Percentiles rank a stretch among this genome's conserved stretches.
phyloP scores from a whole-genome alignment of 2,888 invertebrate species.

The Polydrusus tereticollis region DNA sequence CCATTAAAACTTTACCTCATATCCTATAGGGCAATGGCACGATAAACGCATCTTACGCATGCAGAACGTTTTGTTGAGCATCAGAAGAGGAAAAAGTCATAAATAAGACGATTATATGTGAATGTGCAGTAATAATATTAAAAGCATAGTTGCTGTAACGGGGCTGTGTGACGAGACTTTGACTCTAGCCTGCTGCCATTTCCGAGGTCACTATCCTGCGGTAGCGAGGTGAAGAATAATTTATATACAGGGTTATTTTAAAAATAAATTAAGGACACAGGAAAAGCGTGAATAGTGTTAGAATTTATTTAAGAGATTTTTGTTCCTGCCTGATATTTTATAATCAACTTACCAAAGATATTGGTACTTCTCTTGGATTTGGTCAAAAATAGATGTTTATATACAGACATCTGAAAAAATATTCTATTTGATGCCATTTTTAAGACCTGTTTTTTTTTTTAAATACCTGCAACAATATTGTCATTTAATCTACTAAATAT shows the following conservation, averaged over 20 bases:
- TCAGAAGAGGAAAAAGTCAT: slow-evolving; percentile 35
- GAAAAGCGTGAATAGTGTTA: not conserved
- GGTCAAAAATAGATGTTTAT: too few relatives aligned
- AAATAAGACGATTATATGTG: slow-evolving; percentile 37
- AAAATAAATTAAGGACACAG: not conserved
- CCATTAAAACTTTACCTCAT: slow-evolving; percentile 11
- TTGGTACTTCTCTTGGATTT: too few relatives aligned
- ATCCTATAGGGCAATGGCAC: slow-evolving; percentile 37
- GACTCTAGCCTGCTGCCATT: slow-evolving; percentile 42
- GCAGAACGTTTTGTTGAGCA: slow-evolving; percentile 25
- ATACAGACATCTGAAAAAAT: not conserved
- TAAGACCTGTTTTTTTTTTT: too few relatives aligned
- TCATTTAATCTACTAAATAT: too few relatives aligned
- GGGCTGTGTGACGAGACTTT: slow-evolving; percentile 44
- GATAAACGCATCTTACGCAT: slow-evolving; percentile 38
- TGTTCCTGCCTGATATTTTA: too few relatives aligned
- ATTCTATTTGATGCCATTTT: too few relatives aligned
- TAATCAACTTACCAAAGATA: too few relatives aligned
- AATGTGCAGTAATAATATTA: slow-evolving; percentile 42
- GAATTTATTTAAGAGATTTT: too few relatives aligned
- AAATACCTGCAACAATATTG: too few relatives aligned
- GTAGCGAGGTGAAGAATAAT: slow-evolving; percentile 48
- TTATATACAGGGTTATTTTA: slow-evolving; percentile 52
- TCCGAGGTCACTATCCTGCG: slow-evolving; percentile 48
- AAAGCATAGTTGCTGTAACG: slow-evolving; percentile 46